These are phyloP conservation scores for Pelosia muscerda DNA, from an alignment of 2,888 invertebrate genomes.

Conservation along the genomic window DNA sequence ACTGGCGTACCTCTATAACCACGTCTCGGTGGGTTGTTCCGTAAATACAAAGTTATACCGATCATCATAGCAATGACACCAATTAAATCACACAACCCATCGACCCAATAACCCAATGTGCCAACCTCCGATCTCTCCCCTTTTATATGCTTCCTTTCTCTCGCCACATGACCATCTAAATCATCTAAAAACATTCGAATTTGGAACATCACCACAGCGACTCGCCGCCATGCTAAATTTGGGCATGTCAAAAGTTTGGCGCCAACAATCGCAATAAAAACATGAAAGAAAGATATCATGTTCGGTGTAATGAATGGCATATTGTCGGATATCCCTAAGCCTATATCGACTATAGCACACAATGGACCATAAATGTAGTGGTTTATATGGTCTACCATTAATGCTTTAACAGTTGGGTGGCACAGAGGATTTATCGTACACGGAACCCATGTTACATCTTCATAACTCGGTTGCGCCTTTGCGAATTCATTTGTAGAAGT, in stretches of 20 bases:
- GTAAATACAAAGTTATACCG: conserved; percentile 90
- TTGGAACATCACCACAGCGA: conserved; percentile 93
- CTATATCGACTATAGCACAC: conserved; percentile 90
- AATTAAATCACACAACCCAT: conserved; percentile 93
- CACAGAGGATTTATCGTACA: conserved; percentile 92
- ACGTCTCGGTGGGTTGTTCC: conserved; percentile 90
- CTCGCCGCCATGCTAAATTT: conserved; percentile 89
- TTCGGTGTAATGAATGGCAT: conserved; percentile 91
- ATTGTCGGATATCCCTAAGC: conserved; percentile 88
- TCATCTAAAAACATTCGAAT: conserved; percentile 94
- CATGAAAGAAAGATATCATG: conserved; percentile 93
- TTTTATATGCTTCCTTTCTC: conserved; percentile 90
- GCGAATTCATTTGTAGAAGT: conserved; percentile 62
- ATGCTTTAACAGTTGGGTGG: conserved; percentile 93
- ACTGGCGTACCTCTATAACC: conserved; percentile 89
- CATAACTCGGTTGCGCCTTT: conserved; percentile 69
- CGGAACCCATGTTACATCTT: conserved; percentile 87
- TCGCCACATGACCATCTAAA: conserved; percentile 94
- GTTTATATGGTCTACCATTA: conserved; percentile 94
- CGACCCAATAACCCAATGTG: conserved; percentile 92
- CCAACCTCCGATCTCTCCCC: conserved; percentile 94
- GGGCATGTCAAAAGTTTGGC: conserved; percentile 92
- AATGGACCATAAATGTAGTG: conserved; percentile 94
- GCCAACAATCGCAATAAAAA: conserved; percentile 91
- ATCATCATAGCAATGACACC: conserved; percentile 91